phyloP scores from a whole-genome alignment of 92 coral and sea anemone genomes.

The Heteractis magnifica region DNA sequence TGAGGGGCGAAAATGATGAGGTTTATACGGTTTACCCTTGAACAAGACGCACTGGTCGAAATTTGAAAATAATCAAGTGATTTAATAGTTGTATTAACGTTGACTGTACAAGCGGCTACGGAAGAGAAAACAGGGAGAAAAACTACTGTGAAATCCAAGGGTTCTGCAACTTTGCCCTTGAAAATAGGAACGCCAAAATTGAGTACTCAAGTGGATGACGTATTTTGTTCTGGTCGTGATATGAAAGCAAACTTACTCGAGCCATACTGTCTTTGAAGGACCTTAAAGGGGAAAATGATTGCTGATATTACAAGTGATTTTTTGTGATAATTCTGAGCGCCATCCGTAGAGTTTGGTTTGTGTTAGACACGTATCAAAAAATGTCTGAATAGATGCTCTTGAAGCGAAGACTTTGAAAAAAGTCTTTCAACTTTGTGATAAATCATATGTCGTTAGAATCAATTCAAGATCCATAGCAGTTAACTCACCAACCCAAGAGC shows the following conservation, averaged over 20 bases:
- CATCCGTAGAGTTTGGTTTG: neutral
- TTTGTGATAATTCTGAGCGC: neutral
- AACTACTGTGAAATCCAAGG: too few relatives aligned
- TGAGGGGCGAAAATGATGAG: too few relatives aligned
- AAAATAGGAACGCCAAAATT: too few relatives aligned
- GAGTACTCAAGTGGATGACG: too few relatives aligned
- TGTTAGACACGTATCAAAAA: neutral
- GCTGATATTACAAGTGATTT: neutral
- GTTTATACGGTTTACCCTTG: too few relatives aligned
- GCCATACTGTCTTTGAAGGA: neutral
- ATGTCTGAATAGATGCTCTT: neutral
- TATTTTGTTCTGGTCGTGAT: too few relatives aligned
- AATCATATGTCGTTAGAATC: neutral
- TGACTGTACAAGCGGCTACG: too few relatives aligned
- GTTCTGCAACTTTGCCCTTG: too few relatives aligned
- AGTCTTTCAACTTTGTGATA: neutral
- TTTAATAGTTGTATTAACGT: too few relatives aligned
- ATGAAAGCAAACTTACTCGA: neutral
- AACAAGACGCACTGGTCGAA: too few relatives aligned
- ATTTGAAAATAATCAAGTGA: too few relatives aligned
- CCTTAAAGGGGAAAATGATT: neutral
- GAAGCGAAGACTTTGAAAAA: neutral
- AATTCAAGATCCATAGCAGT: neutral
- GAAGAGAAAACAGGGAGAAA: too few relatives aligned
- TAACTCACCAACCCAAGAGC: neutral